Evolutionary conservation across 2,113 vertebrate genomes (phyloP).

Genomic region (Morone saxatilis): DNA sequence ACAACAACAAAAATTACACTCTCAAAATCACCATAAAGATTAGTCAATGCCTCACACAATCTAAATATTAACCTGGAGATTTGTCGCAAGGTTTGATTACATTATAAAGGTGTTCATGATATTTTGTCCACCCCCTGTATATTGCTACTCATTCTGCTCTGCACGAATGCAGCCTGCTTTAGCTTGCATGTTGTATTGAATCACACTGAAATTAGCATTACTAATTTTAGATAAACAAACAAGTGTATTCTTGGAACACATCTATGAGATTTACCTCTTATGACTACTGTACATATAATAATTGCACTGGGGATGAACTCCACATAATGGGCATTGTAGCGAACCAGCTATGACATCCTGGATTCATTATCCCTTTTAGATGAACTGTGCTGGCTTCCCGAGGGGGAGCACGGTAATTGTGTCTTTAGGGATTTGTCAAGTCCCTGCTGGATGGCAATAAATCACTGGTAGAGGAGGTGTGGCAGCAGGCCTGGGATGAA

Average conservation of each 20-base stretch:
- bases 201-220: slow-evolving; percentile 19
- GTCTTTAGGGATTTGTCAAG: slow-evolving; percentile 85
- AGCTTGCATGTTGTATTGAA: background rate
- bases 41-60: background rate
- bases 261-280: slow-evolving; percentile 18
- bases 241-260: slow-evolving; percentile 15
- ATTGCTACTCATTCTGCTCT: background rate
- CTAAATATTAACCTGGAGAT: slow-evolving; percentile 4
- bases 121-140: background rate
- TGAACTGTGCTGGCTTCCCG: slow-evolving; percentile 71
- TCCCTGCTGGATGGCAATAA: slow-evolving; percentile 78
- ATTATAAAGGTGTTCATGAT: background rate
- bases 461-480: slow-evolving; percentile 74
- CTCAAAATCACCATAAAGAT: background rate
- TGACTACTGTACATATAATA: slow-evolving; percentile 64
- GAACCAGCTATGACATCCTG: slow-evolving; percentile 66
- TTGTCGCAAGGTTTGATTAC: slow-evolving; percentile 12
- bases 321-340: slow-evolving; percentile 61
- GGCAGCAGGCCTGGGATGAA: slow-evolving; percentile 66
- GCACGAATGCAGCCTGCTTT: background rate
- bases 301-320: slow-evolving; percentile 64
- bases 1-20: background rate
- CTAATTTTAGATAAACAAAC: slow-evolving; percentile 55
- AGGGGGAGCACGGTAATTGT: slow-evolving; percentile 80
- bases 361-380: slow-evolving; percentile 80